Conservation (phyloP, 2,888 invertebrate species). For the Oscheius sp. region DNA sequence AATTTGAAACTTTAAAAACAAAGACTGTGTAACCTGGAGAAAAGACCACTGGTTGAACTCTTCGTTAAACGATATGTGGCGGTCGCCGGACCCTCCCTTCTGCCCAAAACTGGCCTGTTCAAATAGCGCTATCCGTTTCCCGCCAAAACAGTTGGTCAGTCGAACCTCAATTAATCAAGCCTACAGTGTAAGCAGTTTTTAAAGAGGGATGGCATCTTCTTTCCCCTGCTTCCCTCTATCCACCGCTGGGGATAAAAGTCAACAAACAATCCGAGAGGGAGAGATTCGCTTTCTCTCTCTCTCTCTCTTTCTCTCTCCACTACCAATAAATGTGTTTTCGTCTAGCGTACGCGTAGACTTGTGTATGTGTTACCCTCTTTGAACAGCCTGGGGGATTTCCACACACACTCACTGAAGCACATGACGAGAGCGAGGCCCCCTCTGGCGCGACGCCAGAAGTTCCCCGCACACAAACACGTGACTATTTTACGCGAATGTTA, state of each 20-base stretch:
- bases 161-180: slow-evolving; percentile 11
- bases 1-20: neutral
- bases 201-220: neutral
- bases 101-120: neutral
- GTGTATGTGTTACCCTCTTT: too few relatives aligned
- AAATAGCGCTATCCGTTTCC: slow-evolving; percentile 10
- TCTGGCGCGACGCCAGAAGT: slow-evolving; percentile 32
- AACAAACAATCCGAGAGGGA: too few relatives aligned
- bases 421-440: slow-evolving; percentile 22
- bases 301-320: too few relatives aligned
- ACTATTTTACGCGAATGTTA: slow-evolving; percentile 33
- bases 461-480: slow-evolving; percentile 29
- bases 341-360: too few relatives aligned
- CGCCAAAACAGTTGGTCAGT: slow-evolving; percentile 24
- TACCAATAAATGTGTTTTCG: too few relatives aligned
- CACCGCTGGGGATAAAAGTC: too few relatives aligned
- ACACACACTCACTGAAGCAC: slow-evolving; percentile 4
- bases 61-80: too few relatives aligned
- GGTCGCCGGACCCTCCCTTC: too few relatives aligned
- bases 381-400: neutral
- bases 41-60: neutral
- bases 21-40: neutral
- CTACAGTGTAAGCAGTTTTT: slow-evolving; percentile 29
- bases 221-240: too few relatives aligned
- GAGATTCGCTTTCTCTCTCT: too few relatives aligned